phyloP scores from a whole-genome alignment of 1,140 invertebrate species.

The Melipona quadrifasciata region DNA sequence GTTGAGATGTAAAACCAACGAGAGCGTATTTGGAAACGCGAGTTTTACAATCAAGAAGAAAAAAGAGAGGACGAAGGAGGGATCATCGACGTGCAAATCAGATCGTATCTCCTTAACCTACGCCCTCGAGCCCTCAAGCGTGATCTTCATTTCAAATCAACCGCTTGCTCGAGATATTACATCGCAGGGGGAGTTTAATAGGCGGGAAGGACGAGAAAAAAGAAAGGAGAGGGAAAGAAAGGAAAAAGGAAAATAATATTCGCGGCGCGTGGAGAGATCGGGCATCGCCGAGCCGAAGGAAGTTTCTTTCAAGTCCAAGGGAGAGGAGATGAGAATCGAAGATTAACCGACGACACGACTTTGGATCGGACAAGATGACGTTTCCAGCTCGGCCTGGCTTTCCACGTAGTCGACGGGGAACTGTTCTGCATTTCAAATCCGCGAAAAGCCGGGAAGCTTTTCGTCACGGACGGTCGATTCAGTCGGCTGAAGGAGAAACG shows the following conservation, averaged over 20 bases:
- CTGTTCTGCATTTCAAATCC: constrained; percentile 68
- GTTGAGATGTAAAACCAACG: neutral
- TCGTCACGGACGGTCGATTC: constrained; percentile 64
- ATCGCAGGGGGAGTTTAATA: constrained; percentile 21
- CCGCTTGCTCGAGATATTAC: neutral
- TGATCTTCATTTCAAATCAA: constrained; percentile 12
- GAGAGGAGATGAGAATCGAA: constrained; percentile 47
- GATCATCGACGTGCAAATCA: neutral
- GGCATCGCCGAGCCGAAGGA: neutral
- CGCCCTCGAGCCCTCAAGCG: too few relatives aligned
- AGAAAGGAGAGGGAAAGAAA: neutral
- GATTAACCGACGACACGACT: constrained; percentile 65
- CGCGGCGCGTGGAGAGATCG: neutral
- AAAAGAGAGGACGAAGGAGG: neutral
- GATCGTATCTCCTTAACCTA: neutral
- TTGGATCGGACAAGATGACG: constrained; percentile 63
- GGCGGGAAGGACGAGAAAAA: neutral
- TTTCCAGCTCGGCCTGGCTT: constrained; percentile 57
- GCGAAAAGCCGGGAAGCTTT: constrained; percentile 61
- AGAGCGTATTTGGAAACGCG: neutral
- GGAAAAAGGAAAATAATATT: constrained; percentile 30
- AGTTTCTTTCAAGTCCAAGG: constrained; percentile 52
- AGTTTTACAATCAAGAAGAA: neutral
- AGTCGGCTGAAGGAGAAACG: constrained; percentile 36
- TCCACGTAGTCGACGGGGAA: constrained; percentile 49